Conservation (phyloP, 2,797 vertebrate species). For the Brachyrhaphis roseni region DNA sequence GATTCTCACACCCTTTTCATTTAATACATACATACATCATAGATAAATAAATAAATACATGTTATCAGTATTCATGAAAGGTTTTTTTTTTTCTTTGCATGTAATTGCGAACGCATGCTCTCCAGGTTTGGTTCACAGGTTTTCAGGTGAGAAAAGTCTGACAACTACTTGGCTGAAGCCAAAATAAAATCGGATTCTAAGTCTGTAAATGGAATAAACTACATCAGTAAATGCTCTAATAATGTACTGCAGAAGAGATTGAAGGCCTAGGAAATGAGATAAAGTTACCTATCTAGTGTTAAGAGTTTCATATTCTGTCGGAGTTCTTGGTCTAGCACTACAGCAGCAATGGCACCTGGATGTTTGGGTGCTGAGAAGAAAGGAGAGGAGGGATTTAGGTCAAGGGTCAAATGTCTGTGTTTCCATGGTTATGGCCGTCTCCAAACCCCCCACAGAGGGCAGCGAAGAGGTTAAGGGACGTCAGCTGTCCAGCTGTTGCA, state of each 20-base stretch:
- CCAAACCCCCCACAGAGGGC: conserved; percentile 57
- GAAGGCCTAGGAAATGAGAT: conserved; percentile 66
- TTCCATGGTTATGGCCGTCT: conserved; percentile 71
- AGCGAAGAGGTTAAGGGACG: conserved; percentile 68
- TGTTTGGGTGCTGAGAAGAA: conserved; percentile 68
- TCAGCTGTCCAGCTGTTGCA: conserved; percentile 77
- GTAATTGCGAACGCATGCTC: conserved; percentile 50
- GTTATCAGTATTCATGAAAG: conserved; percentile 71
- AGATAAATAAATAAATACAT: conserved; percentile 83
- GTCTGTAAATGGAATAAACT: conserved; percentile 54
- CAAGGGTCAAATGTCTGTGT: conserved; percentile 76
- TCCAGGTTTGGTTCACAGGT: conserved; percentile 81
- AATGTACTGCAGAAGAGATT: conserved; percentile 60
- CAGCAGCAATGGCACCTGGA: conserved; percentile 76
- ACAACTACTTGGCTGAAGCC: conserved; percentile 55
- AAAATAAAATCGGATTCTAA: conserved; percentile 64
- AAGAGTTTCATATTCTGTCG: conserved; percentile 56
- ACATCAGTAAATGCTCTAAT: conserved; percentile 54
- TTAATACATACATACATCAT: conserved; percentile 61
- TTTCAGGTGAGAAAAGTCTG: conserved; percentile 70
- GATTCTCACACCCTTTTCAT: conserved; percentile 53
- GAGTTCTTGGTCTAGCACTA: conserved; percentile 62
- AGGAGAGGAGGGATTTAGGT: conserved; percentile 51
- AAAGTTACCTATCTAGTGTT: conserved; percentile 60
- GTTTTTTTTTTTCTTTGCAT: conserved; percentile 10